These are phyloP conservation scores for Takifugu flavidus DNA, from an alignment of 2,113 vertebrate genomes.

Conservation along the genomic window DNA sequence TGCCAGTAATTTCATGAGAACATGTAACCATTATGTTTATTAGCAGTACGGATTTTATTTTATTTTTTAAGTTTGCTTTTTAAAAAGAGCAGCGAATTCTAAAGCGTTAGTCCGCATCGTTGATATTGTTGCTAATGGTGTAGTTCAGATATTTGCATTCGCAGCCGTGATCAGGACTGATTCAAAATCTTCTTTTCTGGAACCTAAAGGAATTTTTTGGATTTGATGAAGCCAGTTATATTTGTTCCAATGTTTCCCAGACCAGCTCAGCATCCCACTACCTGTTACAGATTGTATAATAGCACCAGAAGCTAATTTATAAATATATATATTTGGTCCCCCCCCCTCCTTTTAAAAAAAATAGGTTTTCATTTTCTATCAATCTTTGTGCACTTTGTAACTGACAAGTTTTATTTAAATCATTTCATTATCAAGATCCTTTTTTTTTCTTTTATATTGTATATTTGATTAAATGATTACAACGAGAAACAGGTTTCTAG, in stretches of 20 bases:
- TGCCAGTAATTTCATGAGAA: neutral
- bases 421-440: constrained; percentile 10
- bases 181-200: constrained; percentile 4
- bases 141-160: neutral
- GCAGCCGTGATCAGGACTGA: constrained; percentile 7
- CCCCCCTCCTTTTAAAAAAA: neutral
- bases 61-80: neutral
- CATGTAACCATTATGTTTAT: too few relatives aligned
- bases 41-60: neutral
- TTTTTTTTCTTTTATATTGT: constrained; percentile 27
- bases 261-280: constrained; percentile 22
- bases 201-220: neutral
- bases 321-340: neutral
- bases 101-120: too few relatives aligned
- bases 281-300: constrained; percentile 45
- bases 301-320: constrained; percentile 42
- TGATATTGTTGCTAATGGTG: neutral
- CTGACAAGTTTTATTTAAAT: constrained; percentile 36
- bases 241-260: constrained; percentile 10
- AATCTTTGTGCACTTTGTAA: constrained; percentile 61
- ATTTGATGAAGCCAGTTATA: neutral
- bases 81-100: neutral
- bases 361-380: constrained; percentile 42
- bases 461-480: constrained; percentile 10
- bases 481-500: constrained; percentile 45